These are phyloP conservation scores for Recurvirostra avosetta DNA, from an alignment of 2,113 vertebrate species.

Conservation along the genomic window DNA sequence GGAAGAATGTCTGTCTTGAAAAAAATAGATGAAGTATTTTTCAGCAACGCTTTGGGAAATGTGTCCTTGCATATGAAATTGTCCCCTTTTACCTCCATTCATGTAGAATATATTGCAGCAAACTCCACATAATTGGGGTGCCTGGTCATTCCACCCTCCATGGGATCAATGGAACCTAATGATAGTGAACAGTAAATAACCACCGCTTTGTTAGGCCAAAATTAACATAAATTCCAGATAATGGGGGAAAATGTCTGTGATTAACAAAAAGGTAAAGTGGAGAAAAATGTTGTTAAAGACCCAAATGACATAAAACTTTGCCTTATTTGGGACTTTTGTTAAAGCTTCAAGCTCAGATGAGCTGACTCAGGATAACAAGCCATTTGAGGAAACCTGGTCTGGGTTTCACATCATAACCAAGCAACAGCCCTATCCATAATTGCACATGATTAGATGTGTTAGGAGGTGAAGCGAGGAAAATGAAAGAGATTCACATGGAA, in stretches of 20 bases:
- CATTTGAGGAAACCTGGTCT: neutral
- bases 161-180: neutral
- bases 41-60: neutral
- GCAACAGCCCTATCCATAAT: neutral
- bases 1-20: neutral
- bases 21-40: neutral
- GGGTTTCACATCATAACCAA: neutral
- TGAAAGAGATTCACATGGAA: neutral
- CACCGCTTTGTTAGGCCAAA: neutral
- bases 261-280: neutral
- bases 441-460: neutral
- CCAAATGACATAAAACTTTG: neutral
- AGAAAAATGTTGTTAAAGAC: neutral
- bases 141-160: neutral
- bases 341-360: neutral
- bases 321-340: neutral
- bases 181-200: neutral
- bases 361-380: neutral
- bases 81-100: neutral
- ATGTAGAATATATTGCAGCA: neutral
- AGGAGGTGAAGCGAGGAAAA: neutral
- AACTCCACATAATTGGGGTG: neutral
- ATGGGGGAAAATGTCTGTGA: neutral
- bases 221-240: neutral
- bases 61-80: neutral